Conservation (phyloP, 2,797 vertebrate genomes). For the Anguilla obscura region DNA sequence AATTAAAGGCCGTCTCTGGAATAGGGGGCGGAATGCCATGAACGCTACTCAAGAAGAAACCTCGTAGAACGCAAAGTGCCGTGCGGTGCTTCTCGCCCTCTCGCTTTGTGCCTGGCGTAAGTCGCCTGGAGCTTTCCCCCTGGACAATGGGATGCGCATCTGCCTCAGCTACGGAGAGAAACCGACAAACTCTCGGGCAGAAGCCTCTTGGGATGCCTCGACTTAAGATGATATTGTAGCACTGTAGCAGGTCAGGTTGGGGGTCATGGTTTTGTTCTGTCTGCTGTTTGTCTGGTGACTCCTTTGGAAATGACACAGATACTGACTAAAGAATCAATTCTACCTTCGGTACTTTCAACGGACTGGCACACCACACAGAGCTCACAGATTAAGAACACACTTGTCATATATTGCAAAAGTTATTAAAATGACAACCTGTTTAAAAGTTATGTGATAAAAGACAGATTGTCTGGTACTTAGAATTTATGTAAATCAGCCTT, state of each 20-base stretch:
- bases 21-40: not conserved
- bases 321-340: not conserved
- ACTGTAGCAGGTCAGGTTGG: not conserved
- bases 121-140: not conserved
- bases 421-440: not conserved
- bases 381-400: not conserved
- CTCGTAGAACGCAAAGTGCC: not conserved
- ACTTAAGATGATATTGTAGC: not conserved
- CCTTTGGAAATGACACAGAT: not conserved
- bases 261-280: not conserved
- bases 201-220: not conserved
- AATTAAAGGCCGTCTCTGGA: not conserved
- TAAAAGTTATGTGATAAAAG: not conserved
- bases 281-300: not conserved
- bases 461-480: not conserved
- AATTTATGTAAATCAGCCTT: conserved; percentile 2
- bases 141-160: not conserved
- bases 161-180: not conserved
- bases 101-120: not conserved
- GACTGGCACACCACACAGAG: not conserved
- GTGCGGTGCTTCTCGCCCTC: not conserved
- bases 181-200: not conserved
- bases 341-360: not conserved
- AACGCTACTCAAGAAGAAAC: not conserved
- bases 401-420: not conserved